phyloP scores from a whole-genome alignment of 2,888 invertebrate genomes.

The Sericinus montela region DNA sequence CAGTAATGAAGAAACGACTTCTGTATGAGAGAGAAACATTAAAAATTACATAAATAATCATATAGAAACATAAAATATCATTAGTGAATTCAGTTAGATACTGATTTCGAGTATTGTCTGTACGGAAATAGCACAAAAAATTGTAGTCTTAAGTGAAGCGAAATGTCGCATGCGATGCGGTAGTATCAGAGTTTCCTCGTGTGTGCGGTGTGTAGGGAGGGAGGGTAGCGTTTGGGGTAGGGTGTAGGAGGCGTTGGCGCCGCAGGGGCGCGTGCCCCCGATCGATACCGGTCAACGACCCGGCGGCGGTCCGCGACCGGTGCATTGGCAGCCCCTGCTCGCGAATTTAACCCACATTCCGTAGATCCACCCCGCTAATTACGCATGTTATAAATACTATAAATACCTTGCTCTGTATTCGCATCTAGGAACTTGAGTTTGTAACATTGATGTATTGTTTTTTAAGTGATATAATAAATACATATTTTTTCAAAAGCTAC shows the following conservation, averaged over 20 bases:
- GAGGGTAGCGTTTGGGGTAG: slow-evolving; percentile 33
- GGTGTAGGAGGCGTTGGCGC: slow-evolving; percentile 45
- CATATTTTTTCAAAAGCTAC: too few species aligned
- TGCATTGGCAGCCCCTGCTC: slow-evolving; percentile 55
- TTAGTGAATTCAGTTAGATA: background rate
- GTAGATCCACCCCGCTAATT: slow-evolving; percentile 50
- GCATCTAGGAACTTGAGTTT: too few species aligned
- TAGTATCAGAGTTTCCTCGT: slow-evolving; percentile 52
- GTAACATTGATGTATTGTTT: too few species aligned
- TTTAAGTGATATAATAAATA: too few species aligned
- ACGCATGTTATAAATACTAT: slow-evolving; percentile 38
- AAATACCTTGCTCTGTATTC: slow-evolving; percentile 4
- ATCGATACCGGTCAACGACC: slow-evolving; percentile 77
- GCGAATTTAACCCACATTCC: slow-evolving; percentile 66
- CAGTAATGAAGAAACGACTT: too few species aligned
- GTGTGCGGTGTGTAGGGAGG: slow-evolving; percentile 40
- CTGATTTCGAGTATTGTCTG: background rate
- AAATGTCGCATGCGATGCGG: slow-evolving; percentile 76
- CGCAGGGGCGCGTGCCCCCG: slow-evolving; percentile 61
- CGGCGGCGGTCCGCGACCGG: slow-evolving; percentile 61
- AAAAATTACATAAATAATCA: too few species aligned
- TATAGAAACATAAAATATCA: too few species aligned
- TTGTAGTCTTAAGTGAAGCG: slow-evolving; percentile 41
- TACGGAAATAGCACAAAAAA: slow-evolving; percentile 7
- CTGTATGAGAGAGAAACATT: too few species aligned